Evolutionary conservation across 2,888 invertebrate species (phyloP).

Genomic region (Pyrrhia umbra): DNA sequence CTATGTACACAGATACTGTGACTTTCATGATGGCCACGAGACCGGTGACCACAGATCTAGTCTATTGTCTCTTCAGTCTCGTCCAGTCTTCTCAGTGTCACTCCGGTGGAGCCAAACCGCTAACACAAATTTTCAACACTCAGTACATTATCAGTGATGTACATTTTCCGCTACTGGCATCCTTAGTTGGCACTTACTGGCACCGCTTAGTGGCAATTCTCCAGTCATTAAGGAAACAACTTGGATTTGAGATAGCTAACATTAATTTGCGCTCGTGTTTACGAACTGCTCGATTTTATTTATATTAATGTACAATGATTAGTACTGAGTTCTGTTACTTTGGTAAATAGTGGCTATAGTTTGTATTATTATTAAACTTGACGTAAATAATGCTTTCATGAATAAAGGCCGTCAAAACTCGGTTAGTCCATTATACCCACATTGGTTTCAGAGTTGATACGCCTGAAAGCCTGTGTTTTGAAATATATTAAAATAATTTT

Average conservation of each 20-base stretch:
- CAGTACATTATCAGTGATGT: constrained; percentile 27
- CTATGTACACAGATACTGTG: no score
- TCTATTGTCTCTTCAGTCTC: background rate
- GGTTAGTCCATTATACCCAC: no score
- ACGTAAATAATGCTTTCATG: background rate
- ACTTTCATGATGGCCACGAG: no score
- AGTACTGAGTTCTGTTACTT: background rate
- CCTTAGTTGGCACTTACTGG: constrained; percentile 47
- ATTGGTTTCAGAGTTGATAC: no score
- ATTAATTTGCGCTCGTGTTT: constrained; percentile 44
- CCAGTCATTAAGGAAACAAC: constrained; percentile 58
- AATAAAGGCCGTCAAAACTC: background rate
- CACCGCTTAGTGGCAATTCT: constrained; percentile 55
- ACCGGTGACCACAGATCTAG: no score
- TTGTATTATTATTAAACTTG: background rate
- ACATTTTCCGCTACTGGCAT: constrained; percentile 38
- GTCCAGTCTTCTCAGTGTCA: no score
- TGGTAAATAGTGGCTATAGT: background rate
- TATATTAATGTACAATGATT: constrained; percentile 10
- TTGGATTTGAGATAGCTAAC: constrained; percentile 44
- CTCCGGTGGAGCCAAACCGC: background rate
- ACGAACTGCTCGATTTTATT: constrained; percentile 26
- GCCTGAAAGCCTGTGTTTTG: no score
- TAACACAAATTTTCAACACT: constrained; percentile 5
- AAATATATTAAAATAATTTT: no score